These are phyloP conservation scores for Mycteria americana DNA, from an alignment of 2,797 vertebrate genomes.

Conservation along the genomic window DNA sequence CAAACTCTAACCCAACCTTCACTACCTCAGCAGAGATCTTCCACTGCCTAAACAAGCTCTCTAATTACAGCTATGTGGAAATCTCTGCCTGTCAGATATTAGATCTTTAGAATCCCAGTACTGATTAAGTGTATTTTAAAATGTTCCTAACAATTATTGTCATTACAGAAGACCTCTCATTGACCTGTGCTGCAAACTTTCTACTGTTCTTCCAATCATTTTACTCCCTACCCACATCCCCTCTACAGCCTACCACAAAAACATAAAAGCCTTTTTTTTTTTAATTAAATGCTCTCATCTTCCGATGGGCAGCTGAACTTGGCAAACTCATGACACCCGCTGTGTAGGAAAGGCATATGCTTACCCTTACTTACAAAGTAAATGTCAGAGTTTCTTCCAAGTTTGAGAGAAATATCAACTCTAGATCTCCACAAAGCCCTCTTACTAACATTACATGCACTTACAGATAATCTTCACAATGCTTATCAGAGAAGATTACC, in stretches of 20 bases:
- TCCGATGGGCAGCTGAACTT: background rate
- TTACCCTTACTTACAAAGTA: background rate
- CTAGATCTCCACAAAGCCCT: background rate
- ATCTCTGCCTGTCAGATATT: background rate
- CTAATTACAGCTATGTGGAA: background rate
- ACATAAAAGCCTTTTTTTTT: background rate
- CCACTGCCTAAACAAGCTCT: background rate
- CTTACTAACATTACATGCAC: background rate
- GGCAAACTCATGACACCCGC: background rate
- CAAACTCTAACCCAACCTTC: background rate
- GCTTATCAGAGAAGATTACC: background rate
- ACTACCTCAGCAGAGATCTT: background rate
- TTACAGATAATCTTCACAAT: background rate
- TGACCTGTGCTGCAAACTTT: background rate
- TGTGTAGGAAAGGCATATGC: background rate
- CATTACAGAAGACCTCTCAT: background rate
- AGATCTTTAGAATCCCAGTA: slow-evolving; percentile 4
- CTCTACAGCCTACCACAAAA: background rate
- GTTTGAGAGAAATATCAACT: background rate
- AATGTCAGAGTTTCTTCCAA: background rate
- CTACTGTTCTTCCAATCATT: background rate
- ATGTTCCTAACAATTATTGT: background rate
- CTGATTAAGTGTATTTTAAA: slow-evolving; percentile 29
- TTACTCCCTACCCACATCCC: background rate
- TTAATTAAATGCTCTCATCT: background rate